These are phyloP conservation scores for Trogon surrucura DNA, from an alignment of 2,113 vertebrate species.

Conservation along the genomic window DNA sequence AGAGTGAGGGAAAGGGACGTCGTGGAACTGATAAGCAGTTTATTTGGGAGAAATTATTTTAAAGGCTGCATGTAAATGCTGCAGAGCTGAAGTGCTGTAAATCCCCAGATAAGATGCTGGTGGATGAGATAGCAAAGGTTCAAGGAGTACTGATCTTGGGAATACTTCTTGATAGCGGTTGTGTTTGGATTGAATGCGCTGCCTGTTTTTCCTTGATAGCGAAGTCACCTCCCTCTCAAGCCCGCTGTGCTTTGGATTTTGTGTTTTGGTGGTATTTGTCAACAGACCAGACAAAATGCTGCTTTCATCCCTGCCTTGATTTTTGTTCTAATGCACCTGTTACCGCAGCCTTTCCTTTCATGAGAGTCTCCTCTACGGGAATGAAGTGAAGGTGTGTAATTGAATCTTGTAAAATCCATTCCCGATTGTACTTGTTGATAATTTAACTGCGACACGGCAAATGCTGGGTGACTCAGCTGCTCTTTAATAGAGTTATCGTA, in stretches of 20 bases:
- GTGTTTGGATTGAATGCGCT: fast-evolving
- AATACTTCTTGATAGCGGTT: neutral
- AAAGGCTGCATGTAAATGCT: neutral
- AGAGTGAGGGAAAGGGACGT: fast-evolving
- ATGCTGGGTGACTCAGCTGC: neutral
- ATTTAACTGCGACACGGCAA: neutral
- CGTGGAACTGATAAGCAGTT: neutral
- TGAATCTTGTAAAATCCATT: conserved; percentile 18
- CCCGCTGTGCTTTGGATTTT: fast-evolving
- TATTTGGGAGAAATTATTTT: neutral
- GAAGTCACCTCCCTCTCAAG: neutral
- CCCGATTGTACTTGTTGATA: neutral
- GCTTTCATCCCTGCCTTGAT: neutral
- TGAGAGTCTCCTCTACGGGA: too few relatives aligned
- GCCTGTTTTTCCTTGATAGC: neutral
- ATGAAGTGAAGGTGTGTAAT: neutral
- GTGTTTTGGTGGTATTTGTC: neutral
- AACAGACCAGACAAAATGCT: neutral
- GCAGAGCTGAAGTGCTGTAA: neutral
- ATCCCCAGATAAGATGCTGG: neutral
- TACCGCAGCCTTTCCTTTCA: neutral
- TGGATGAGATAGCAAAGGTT: neutral
- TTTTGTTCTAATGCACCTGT: neutral
- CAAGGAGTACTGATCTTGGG: neutral
- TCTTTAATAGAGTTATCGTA: neutral